A percentile compares a stretch with the other conserved stretches of the same genome.
phyloP scores from a whole-genome alignment of 2,797 vertebrate genomes.

The Xenentodon cancila region DNA sequence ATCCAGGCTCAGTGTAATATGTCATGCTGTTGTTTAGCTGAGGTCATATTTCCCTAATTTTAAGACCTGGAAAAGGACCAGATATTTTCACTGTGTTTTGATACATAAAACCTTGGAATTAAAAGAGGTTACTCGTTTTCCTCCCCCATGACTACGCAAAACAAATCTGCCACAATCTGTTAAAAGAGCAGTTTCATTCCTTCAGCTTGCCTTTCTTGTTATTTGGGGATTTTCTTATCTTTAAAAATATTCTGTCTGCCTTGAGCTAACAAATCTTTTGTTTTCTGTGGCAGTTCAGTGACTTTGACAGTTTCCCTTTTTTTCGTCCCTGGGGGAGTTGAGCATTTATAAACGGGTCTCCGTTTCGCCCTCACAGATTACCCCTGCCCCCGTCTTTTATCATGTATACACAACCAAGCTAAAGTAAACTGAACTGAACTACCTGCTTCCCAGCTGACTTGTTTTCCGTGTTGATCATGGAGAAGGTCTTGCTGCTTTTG shows the following conservation, averaged over 20 bases:
- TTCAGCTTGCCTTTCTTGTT: constrained; percentile 21
- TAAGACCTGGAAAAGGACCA: too few species aligned
- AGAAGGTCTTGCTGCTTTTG: constrained; percentile 93
- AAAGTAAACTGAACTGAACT: constrained; percentile 12
- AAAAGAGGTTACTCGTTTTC: too few species aligned
- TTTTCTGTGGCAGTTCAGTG: constrained; percentile 48
- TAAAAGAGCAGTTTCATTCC: constrained; percentile 25
- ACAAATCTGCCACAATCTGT: neutral
- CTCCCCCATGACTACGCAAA: neutral
- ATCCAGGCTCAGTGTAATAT: too few species aligned
- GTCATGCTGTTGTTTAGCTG: too few species aligned
- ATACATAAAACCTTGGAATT: too few species aligned
- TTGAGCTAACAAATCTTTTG: constrained; percentile 41
- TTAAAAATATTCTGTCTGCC: constrained; percentile 35
- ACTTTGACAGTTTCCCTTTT: constrained; percentile 24
- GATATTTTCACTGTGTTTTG: too few species aligned
- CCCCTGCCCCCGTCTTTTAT: constrained; percentile 18
- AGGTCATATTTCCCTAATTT: too few species aligned
- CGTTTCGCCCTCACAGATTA: constrained; percentile 42
- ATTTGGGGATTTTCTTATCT: constrained; percentile 45
- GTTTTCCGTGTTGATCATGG: constrained; percentile 93
- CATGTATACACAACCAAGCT: constrained; percentile 13
- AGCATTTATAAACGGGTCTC: constrained; percentile 29
- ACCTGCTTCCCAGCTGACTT: constrained; percentile 96
- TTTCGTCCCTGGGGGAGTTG: neutral